Conservation (phyloP, 2,888 invertebrate species). For the Parnassius glacialis region DNA sequence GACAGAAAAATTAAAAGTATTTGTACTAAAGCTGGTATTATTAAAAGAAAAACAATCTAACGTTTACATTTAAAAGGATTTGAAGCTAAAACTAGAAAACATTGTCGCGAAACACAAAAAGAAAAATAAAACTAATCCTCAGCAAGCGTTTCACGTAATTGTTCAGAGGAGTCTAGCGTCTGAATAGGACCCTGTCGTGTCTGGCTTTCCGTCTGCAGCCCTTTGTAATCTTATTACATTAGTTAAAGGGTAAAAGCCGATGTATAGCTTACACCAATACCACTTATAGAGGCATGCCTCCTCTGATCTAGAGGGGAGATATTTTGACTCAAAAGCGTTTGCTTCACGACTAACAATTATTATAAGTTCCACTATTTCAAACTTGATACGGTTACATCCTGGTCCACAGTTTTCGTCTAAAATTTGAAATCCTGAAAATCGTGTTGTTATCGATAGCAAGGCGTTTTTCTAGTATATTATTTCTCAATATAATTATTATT, state of each 20-base stretch:
- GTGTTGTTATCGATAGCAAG: no score
- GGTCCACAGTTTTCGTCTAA: slow-evolving; percentile 2
- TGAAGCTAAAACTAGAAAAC: background rate
- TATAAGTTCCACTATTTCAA: slow-evolving; percentile 19
- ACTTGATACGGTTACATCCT: slow-evolving; percentile 14
- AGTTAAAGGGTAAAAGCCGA: slow-evolving; percentile 72
- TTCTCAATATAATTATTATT: no score
- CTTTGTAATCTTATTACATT: slow-evolving; percentile 76
- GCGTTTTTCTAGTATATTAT: no score
- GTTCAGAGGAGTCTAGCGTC: slow-evolving; percentile 19
- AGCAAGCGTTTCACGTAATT: slow-evolving; percentile 3
- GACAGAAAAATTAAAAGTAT: no score
- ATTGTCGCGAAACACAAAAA: slow-evolving; percentile 1
- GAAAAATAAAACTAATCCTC: slow-evolving; percentile 11
- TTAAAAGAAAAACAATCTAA: background rate
- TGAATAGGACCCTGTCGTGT: slow-evolving; percentile 48
- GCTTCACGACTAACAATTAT: slow-evolving; percentile 17
- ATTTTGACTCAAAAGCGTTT: slow-evolving; percentile 35
- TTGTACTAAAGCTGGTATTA: no score
- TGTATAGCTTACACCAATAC: slow-evolving; percentile 61
- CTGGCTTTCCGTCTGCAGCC: slow-evolving; percentile 53
- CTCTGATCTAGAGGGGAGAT: slow-evolving; percentile 40
- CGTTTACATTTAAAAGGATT: background rate
- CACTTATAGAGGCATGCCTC: slow-evolving; percentile 45
- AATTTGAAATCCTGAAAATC: background rate